A percentile compares a stretch with the other conserved stretches of the same genome.
Conservation (phyloP, 2,113 vertebrate genomes). For the Casuarius casuarius region DNA sequence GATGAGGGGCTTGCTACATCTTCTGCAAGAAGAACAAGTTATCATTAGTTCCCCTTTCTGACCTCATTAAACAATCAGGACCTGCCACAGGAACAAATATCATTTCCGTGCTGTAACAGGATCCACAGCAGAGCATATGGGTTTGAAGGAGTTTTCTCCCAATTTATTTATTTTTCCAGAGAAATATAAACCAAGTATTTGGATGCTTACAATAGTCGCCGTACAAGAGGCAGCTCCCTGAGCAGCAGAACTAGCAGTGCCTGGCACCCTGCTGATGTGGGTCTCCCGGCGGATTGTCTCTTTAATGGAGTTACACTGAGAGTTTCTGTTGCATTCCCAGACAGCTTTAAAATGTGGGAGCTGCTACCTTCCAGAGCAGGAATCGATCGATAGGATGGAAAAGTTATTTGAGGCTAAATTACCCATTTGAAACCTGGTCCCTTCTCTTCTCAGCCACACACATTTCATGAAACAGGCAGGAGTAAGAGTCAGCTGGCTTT, state of each 20-base stretch:
- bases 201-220: not conserved
- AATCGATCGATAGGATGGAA: not conserved
- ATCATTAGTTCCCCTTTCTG: not conserved
- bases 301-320: not conserved
- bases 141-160: not conserved
- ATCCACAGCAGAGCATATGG: not conserved
- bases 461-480: not conserved
- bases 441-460: not conserved
- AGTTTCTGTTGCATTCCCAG: not conserved
- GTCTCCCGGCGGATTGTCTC: not conserved
- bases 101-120: not conserved
- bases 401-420: not conserved
- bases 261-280: not conserved
- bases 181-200: not conserved
- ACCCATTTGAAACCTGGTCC: not conserved
- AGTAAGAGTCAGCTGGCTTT: not conserved
- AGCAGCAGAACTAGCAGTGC: not conserved
- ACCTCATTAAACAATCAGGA: not conserved
- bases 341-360: not conserved
- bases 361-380: not conserved
- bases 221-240: fast-evolving
- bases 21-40: constrained; percentile 50
- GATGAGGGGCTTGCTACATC: constrained; percentile 80
- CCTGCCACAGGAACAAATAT: not conserved
- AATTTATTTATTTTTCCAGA: not conserved